A percentile compares a stretch with the other conserved stretches of the same genome.
phyloP scores from a whole-genome alignment of 2,888 invertebrate genomes.

The Helleia helle region DNA sequence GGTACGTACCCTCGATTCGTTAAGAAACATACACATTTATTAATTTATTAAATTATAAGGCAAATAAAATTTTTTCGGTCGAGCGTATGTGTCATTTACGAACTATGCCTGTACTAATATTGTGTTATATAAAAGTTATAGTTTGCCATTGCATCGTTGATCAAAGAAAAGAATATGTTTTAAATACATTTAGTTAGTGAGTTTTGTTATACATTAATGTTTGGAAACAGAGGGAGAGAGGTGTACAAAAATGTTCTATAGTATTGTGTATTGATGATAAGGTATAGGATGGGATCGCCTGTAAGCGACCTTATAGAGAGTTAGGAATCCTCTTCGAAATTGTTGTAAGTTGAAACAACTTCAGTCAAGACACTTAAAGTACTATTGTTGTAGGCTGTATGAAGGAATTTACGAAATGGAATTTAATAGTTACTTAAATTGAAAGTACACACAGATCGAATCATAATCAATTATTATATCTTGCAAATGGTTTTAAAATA shows the following conservation, averaged over 20 bases:
- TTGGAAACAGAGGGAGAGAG: constrained; percentile 40
- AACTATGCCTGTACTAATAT: constrained; percentile 59
- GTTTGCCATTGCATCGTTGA: constrained; percentile 66
- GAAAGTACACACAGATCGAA: too few relatives aligned
- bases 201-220: constrained; percentile 35
- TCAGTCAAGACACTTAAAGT: constrained; percentile 69
- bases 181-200: constrained; percentile 57
- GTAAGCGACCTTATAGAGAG: constrained; percentile 31
- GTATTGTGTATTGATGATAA: constrained; percentile 65
- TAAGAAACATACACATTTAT: constrained; percentile 39
- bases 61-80: constrained; percentile 14
- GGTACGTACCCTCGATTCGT: constrained; percentile 34
- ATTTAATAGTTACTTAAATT: constrained; percentile 33
- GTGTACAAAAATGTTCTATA: constrained; percentile 66
- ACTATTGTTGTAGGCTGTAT: constrained; percentile 61
- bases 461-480: too few relatives aligned
- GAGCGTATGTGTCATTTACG: constrained; percentile 37
- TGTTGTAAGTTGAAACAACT: constrained; percentile 57
- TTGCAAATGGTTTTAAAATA: too few relatives aligned
- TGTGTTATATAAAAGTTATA: constrained; percentile 65
- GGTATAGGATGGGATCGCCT: constrained; percentile 42
- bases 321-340: constrained; percentile 52
- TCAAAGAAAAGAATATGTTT: constrained; percentile 62
- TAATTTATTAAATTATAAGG: constrained; percentile 34
- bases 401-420: constrained; percentile 28